Percentiles rank a stretch among this genome's conserved stretches.
phyloP scores from a whole-genome alignment of 1,140 invertebrate genomes.

The Nebria ingens region DNA sequence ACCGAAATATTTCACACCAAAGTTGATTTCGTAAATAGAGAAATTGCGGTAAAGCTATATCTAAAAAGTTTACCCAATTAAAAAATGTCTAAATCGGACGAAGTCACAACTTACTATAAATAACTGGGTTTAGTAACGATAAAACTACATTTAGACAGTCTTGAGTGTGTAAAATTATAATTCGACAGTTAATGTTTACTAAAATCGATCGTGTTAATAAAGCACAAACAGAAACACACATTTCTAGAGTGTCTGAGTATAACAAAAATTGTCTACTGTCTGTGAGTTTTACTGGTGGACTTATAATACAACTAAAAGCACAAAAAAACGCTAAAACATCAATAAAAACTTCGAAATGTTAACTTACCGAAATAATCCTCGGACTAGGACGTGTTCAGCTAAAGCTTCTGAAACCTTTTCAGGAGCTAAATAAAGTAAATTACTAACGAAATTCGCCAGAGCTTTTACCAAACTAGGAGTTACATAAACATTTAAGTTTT shows the following conservation, averaged over 20 bases:
- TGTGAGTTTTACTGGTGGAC: conserved; percentile 27
- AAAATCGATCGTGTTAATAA: conserved; percentile 35
- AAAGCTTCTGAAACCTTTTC: conserved; percentile 30
- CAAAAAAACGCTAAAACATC: not conserved
- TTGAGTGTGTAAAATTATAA: conserved; percentile 34
- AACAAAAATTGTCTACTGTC: conserved; percentile 29
- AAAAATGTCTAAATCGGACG: too few relatives aligned
- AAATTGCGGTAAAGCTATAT: conserved; percentile 27
- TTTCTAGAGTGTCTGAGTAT: conserved; percentile 39
- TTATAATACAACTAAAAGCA: not conserved
- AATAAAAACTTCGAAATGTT: too few relatives aligned
- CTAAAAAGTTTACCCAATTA: too few relatives aligned
- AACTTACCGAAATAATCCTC: conserved; percentile 30
- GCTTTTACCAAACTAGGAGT: conserved; percentile 38
- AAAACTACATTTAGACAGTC: conserved; percentile 37
- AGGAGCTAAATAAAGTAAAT: conserved; percentile 35
- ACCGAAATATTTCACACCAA: conserved; percentile 38
- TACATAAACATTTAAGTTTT: conserved; percentile 27
- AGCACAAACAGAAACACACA: conserved; percentile 37
- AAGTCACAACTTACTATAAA: conserved; percentile 40
- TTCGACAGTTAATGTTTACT: conserved; percentile 31
- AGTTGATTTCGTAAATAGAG: conserved; percentile 35
- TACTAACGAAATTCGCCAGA: conserved; percentile 35
- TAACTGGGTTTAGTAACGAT: conserved; percentile 34
- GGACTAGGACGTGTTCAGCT: conserved; percentile 32